Conservation (phyloP, 2,888 invertebrate species). For the Macropis europaea region DNA sequence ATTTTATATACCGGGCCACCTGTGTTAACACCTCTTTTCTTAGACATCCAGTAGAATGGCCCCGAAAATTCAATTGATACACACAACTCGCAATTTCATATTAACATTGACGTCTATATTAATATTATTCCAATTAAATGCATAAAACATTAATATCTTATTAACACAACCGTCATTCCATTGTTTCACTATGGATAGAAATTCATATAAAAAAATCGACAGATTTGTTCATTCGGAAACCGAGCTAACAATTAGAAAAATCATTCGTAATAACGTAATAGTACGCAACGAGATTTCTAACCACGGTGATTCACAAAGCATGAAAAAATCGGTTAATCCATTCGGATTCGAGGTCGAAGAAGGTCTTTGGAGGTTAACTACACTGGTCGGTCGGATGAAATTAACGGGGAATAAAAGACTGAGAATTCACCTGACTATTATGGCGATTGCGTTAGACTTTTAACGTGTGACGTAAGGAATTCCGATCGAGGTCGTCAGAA, state of each 20-base stretch:
- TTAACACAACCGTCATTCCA: no score
- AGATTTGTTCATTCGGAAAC: no score
- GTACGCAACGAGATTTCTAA: slow-evolving; percentile 12
- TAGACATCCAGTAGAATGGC: no score
- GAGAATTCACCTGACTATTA: slow-evolving; percentile 13
- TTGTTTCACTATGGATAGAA: no score
- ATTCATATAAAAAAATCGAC: no score
- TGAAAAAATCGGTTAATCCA: slow-evolving; percentile 7
- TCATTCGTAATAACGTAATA: not conserved
- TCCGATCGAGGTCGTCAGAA: slow-evolving; percentile 23
- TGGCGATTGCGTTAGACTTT: slow-evolving; percentile 29
- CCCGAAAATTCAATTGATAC: no score
- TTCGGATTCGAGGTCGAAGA: not conserved
- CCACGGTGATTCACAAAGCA: slow-evolving; percentile 12
- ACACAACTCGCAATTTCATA: no score
- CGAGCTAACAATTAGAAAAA: not conserved
- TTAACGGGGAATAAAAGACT: not conserved
- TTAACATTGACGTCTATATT: no score
- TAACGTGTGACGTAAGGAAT: slow-evolving; percentile 22
- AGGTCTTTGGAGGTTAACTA: slow-evolving; percentile 14
- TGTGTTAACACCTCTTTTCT: no score
- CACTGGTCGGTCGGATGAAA: not conserved
- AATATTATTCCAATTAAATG: no score
- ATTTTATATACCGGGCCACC: no score
- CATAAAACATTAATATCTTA: no score